Conservation (phyloP, 92 coral and sea anemone species). For the Palythoa grandiflora region DNA sequence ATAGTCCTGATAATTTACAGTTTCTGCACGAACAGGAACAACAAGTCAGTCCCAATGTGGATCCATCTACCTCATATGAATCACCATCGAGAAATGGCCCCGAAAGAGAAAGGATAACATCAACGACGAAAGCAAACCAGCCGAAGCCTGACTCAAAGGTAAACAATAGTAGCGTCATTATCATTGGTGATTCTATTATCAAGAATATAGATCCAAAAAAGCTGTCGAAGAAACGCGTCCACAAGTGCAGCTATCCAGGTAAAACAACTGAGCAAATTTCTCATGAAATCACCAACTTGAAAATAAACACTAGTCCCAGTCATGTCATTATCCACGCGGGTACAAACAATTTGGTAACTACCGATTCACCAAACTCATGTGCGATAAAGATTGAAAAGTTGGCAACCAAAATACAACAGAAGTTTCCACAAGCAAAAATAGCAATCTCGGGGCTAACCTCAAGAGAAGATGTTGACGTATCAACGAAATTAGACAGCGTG, state of each 20-base stretch:
- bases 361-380: constrained; percentile 51
- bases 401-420: constrained; percentile 34
- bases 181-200: constrained; percentile 60
- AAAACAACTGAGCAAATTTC: constrained; percentile 52
- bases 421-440: constrained; percentile 57
- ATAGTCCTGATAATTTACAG: constrained; percentile 8
- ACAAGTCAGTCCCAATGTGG: neutral
- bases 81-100: constrained; percentile 24
- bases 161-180: neutral
- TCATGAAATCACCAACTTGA: neutral
- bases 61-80: constrained; percentile 12
- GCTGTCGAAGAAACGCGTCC: constrained; percentile 51
- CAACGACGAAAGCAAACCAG: constrained; percentile 23
- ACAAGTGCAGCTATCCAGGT: constrained; percentile 61
- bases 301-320: constrained; percentile 33
- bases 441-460: constrained; percentile 62
- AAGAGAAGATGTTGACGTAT: constrained; percentile 48
- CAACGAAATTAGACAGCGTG: constrained; percentile 24
- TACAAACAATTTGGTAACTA: constrained; percentile 54
- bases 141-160: constrained; percentile 1
- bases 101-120: neutral
- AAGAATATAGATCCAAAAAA: constrained; percentile 59
- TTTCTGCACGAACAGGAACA: neutral
- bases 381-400: constrained; percentile 42
- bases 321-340: constrained; percentile 66